Percentiles rank a stretch among this genome's conserved stretches.
Conservation (phyloP, 2,888 invertebrate species). For the Synanthedon myopaeformis region DNA sequence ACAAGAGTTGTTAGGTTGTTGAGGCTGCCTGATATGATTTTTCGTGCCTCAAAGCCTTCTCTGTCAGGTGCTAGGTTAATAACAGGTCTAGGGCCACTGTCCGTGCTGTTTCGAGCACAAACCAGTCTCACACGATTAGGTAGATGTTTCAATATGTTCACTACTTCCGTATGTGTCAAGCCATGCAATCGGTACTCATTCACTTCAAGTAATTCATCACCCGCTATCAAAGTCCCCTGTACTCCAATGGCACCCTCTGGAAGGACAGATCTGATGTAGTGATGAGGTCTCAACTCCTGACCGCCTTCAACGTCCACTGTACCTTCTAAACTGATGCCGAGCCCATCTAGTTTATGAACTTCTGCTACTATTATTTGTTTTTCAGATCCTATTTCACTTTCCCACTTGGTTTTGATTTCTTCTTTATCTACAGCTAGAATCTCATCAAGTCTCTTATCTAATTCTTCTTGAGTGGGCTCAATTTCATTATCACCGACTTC, state of each 20-base stretch:
- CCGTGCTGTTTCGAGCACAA: constrained; percentile 82
- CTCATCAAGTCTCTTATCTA: constrained; percentile 65
- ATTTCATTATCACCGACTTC: constrained; percentile 64
- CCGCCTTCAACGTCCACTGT: constrained; percentile 99
- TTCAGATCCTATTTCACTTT: constrained; percentile 82
- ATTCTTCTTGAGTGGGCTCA: constrained; percentile 65
- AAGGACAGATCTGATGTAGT: constrained; percentile 96
- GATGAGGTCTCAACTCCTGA: constrained; percentile 96
- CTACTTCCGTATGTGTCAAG: constrained; percentile 95
- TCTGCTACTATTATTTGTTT: constrained; percentile 93
- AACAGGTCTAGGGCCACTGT: constrained; percentile 76
- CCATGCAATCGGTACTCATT: constrained; percentile 93
- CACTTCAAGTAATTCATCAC: constrained; percentile 96
- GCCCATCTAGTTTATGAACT: constrained; percentile 90
- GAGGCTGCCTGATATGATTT: constrained; percentile 87
- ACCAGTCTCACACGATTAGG: constrained; percentile 92
- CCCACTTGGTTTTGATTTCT: constrained; percentile 83
- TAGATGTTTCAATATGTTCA: constrained; percentile 92
- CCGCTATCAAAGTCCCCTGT: constrained; percentile 89
- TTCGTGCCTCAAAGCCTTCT: constrained; percentile 84
- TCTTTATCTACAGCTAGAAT: constrained; percentile 68
- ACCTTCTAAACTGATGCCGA: constrained; percentile 97
- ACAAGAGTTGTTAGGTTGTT: constrained; percentile 85
- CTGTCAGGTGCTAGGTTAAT: constrained; percentile 84
- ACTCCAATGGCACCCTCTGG: constrained; percentile 96